Evolutionary conservation across 2,113 vertebrate species (phyloP), one percentile per base, ranked within the genome.

Genomic region (Tachysurus fulvidraco): DNA sequence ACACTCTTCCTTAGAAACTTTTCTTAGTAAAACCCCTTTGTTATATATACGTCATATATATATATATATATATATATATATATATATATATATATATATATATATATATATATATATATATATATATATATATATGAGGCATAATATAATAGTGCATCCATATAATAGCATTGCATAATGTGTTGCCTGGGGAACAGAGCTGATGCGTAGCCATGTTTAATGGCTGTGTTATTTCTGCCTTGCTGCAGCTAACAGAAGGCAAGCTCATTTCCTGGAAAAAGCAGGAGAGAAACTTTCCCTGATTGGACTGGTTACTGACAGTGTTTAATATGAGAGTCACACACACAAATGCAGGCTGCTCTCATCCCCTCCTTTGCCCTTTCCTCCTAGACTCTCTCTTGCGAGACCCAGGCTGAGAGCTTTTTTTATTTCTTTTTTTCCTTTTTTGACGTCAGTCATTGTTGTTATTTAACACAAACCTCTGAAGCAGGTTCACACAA

Each of bases 401-500:
- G 28, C 30, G 23, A 44, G 86, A 90, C 90, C 93, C 91, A 91
- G 90, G 91, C 79, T 28, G 89, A 91, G 91, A 92, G 92, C 88
- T 87, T 93, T 80, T 80, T 57, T 46, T 74, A 46, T 69, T 73
- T 73, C 5, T 44, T 73, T 36, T 71, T 14, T 52, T 44, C 10
- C 17, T 19, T 57, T 52, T 79, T 93, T 94, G 93, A 94, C 93
- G 92, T 95, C 93, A 95, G 89, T 67, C 88, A 80, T 90, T 92
- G 93, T 93, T 93, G 91, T 93, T 92, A 94, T 93, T 93, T 93
- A 95, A 95, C 91, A 91, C 91, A 91, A 90, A 90, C 91, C 89
- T 91, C 89, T 92, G 89, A 94, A 88, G 78, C 84, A 89, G 92
- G 91, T 91, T 92, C 90, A 90, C 89, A 85, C 91, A 93, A 94